These are phyloP conservation scores for Sphaerodactylus townsendi DNA, from an alignment of 2,113 vertebrate species.

Conservation along the genomic window DNA sequence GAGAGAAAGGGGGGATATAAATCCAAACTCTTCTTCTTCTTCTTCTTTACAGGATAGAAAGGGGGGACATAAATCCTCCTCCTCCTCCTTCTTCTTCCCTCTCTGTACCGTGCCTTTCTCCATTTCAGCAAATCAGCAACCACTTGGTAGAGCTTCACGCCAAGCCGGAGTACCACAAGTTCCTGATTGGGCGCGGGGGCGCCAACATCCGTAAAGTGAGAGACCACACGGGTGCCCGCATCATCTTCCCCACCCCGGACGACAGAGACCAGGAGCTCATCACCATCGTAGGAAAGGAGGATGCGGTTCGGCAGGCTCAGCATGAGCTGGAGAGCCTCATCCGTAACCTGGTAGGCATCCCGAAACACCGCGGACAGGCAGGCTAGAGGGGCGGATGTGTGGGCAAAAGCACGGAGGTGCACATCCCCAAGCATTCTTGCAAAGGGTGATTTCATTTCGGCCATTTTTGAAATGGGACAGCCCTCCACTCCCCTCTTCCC, in stretches of 20 bases:
- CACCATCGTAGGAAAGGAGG: slow-evolving; percentile 81
- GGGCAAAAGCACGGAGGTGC: too few species aligned
- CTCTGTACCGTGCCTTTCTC: neutral
- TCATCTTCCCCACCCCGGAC: slow-evolving; percentile 78
- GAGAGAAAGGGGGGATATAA: too few species aligned
- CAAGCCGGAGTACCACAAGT: slow-evolving; percentile 83
- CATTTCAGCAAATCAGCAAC: slow-evolving; percentile 79
- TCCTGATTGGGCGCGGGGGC: slow-evolving; percentile 79
- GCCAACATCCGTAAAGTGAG: slow-evolving; percentile 79
- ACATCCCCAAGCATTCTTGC: too few species aligned
- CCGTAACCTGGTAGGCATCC: slow-evolving; percentile 75
- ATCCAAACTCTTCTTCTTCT: too few species aligned
- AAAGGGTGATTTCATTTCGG: too few species aligned
- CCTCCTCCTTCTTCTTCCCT: too few species aligned
- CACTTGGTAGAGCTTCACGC: slow-evolving; percentile 76
- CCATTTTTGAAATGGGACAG: too few species aligned
- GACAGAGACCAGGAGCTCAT: slow-evolving; percentile 79
- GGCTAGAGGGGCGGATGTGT: too few species aligned
- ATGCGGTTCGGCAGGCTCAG: slow-evolving; percentile 76
- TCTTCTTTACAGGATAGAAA: too few species aligned
- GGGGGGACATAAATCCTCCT: too few species aligned
- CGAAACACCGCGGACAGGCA: too few species aligned
- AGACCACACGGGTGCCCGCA: slow-evolving; percentile 75
- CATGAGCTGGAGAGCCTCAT: slow-evolving; percentile 78
- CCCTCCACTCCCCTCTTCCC: too few species aligned